Evolutionary conservation across 1,140 invertebrate species (phyloP), one percentile per base, ranked within the genome.

Genomic region (Marisa cornuarietis): DNA sequence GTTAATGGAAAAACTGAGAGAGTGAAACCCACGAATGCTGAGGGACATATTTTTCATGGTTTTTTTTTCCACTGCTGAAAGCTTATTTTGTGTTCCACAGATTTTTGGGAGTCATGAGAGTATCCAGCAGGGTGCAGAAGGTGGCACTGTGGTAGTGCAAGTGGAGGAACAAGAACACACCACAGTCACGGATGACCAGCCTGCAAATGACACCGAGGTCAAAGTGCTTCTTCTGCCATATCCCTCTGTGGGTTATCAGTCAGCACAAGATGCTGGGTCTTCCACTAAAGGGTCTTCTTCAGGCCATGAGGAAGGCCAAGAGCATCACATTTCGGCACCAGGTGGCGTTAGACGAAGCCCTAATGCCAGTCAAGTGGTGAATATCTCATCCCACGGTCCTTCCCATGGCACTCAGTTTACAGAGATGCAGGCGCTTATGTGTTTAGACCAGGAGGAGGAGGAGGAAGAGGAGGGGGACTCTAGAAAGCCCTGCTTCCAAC

Each of bases 51-150:
- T 58, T 31, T 62, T 68, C 73, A 72, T 18, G n/a, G 1, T n/a
- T 20, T 11, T 26, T 80, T 68, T 52, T 79, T n/a, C n/a, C n/a
- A 7, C 51, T 76, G 26, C 62, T 77, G 6, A 42, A 42, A 4
- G 6, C 54, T 58, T 2, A 58, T 80, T 10, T 61, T 82, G 76
- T 42, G 31, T 42, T 42, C 31, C 31, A 26, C 80, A 88, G 86
- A 75, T 89, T 31, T 85, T 85, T 69, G 85, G 86, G 58, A 89
- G 88, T 68, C 84, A 88, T 79, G 88, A 89, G 75, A 85, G 86
- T 74, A 86, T 89, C 2, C 87, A 84, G 51, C 83, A 80, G 42
- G 87, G 87, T 71, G 78, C 78, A n/a, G 88, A 88, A 26, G 84
- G 84, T 78, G 84, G 85, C 31, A 68, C 81, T n/a, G 80, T 79